A percentile compares a stretch with the other conserved stretches of the same genome.
phyloP scores from a whole-genome alignment of 2,113 vertebrate genomes.

The Stomatorhinus ivindoensis region DNA sequence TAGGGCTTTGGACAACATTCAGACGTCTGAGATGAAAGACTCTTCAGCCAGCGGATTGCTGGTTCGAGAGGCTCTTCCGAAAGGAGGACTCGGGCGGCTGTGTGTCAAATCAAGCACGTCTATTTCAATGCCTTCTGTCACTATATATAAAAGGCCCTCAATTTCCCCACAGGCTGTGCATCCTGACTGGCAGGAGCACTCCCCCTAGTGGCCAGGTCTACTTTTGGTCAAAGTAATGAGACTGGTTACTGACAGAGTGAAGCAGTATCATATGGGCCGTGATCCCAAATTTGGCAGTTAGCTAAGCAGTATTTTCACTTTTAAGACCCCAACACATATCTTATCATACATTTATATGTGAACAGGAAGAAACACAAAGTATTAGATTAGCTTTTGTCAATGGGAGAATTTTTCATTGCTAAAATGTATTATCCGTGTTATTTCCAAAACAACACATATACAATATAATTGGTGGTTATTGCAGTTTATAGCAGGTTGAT shows the following conservation, averaged over 20 bases:
- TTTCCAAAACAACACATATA: neutral
- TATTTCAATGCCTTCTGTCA: neutral
- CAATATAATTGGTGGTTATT: neutral
- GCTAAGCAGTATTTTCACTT: neutral
- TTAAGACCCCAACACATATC: neutral
- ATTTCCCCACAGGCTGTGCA: neutral
- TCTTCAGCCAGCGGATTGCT: neutral
- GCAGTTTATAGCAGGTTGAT: neutral
- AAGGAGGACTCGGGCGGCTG: neutral
- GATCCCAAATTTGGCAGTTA: neutral
- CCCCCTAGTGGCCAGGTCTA: conserved; percentile 8
- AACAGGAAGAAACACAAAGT: neutral
- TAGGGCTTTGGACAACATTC: neutral
- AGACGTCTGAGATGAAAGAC: neutral
- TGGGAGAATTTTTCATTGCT: neutral
- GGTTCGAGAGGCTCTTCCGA: neutral
- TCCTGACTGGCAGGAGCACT: neutral
- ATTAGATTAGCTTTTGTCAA: neutral
- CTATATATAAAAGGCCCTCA: neutral
- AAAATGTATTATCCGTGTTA: neutral
- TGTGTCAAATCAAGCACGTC: neutral
- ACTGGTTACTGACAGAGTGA: neutral
- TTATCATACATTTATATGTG: neutral
- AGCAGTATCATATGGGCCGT: neutral
- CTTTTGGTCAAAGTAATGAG: neutral